Percentiles rank a stretch among this genome's conserved stretches.
Conservation (phyloP, 2,797 vertebrate species). For the Knipowitschia caucasica region DNA sequence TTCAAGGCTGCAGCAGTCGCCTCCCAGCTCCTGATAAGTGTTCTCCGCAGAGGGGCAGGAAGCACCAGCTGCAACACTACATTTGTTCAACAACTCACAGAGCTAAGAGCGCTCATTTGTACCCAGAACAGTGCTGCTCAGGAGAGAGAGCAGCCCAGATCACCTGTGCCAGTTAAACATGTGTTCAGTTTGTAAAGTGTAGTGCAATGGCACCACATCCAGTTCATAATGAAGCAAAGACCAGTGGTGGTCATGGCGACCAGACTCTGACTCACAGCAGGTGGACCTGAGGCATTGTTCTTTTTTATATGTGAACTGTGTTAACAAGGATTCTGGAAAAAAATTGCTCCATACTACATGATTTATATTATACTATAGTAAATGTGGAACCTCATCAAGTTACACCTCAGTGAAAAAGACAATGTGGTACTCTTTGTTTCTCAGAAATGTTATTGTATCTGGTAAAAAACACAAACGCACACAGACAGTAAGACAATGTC, state of each 20-base stretch:
- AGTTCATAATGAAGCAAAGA: background rate
- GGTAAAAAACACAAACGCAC: too few species aligned
- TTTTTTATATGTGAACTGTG: conserved; percentile 4
- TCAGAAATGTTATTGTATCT: too few species aligned
- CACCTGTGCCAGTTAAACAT: conserved; percentile 2
- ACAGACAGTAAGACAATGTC: conserved; percentile 39
- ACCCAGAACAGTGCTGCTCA: conserved; percentile 7
- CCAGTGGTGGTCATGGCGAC: background rate
- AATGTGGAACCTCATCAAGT: too few species aligned
- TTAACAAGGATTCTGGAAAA: background rate
- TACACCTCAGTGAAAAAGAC: too few species aligned
- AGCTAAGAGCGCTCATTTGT: conserved; percentile 6
- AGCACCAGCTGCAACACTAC: conserved; percentile 1
- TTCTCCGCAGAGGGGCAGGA: conserved; percentile 34
- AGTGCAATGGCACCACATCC: background rate
- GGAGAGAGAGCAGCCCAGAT: conserved; percentile 6
- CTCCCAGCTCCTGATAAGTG: conserved; percentile 24
- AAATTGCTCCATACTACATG: background rate
- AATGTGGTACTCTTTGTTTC: too few species aligned
- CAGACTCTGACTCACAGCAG: background rate
- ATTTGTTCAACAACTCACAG: conserved; percentile 20
- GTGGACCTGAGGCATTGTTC: conserved; percentile 8
- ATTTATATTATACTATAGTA: too few species aligned
- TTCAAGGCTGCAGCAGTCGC: conserved; percentile 53
- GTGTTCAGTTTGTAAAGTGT: background rate